phyloP scores from a whole-genome alignment of 92 coral and sea anemone species.

The Phenganax stokvisi region DNA sequence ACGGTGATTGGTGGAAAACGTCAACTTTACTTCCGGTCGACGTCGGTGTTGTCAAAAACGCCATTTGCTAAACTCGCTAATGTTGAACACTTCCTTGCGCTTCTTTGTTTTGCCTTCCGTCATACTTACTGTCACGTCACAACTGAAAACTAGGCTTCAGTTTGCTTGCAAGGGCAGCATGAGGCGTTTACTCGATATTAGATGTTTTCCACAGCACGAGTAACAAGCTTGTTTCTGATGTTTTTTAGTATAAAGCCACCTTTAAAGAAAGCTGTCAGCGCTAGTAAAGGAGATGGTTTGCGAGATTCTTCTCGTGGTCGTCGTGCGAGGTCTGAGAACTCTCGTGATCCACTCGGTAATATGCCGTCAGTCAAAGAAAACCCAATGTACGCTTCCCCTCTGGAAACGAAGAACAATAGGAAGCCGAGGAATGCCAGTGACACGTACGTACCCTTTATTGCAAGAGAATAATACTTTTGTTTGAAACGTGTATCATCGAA shows the following conservation, averaged over 20 bases:
- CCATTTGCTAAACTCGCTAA: too few relatives aligned
- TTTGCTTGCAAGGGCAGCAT: too few relatives aligned
- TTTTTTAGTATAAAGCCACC: conserved; percentile 13
- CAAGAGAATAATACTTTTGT: too few relatives aligned
- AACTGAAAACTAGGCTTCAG: too few relatives aligned
- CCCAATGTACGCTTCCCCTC: not conserved
- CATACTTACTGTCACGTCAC: too few relatives aligned
- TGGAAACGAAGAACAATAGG: conserved; percentile 19
- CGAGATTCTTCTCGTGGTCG: conserved; percentile 25
- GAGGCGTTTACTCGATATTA: not conserved
- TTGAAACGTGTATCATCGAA: not conserved
- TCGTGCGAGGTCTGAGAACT: conserved; percentile 21
- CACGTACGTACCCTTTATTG: conserved; percentile 9
- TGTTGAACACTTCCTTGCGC: too few relatives aligned
- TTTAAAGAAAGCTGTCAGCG: conserved; percentile 12
- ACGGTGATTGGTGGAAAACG: too few relatives aligned
- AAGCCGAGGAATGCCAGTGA: conserved; percentile 20
- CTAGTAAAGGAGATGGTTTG: conserved; percentile 13
- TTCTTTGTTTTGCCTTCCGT: too few relatives aligned
- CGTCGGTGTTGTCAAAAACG: too few relatives aligned
- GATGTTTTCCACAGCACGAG: not conserved
- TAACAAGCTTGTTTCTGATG: not conserved
- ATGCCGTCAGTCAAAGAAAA: conserved; percentile 23
- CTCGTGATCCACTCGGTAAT: not conserved
- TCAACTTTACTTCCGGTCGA: too few relatives aligned